Conservation (phyloP, 2,888 invertebrate species). For the Eristalinus aeneus region DNA sequence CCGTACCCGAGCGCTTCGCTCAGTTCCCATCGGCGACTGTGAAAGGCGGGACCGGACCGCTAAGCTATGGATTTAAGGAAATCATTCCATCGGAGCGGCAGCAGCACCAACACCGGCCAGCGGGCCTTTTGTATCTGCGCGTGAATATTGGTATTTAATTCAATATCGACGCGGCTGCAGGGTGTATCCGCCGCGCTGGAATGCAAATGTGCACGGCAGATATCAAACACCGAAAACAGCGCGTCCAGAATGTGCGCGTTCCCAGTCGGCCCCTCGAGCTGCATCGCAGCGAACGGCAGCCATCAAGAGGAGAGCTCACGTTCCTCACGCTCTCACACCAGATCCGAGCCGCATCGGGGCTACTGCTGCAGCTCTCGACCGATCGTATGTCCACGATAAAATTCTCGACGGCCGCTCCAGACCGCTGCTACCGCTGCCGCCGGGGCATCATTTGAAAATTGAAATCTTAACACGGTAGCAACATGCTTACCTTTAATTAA, state of each 20-base stretch:
- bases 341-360: slow-evolving; percentile 5
- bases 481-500: slow-evolving; percentile 81
- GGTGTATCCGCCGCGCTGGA: slow-evolving; percentile 53
- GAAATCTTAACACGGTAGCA: slow-evolving; percentile 79
- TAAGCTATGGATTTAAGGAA: slow-evolving; percentile 51
- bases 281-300: neutral
- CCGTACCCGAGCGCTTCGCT: neutral
- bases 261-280: neutral
- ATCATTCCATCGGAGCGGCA: slow-evolving; percentile 32
- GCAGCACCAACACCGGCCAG: neutral
- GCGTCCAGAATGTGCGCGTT: slow-evolving; percentile 58
- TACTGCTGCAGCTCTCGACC: slow-evolving; percentile 27
- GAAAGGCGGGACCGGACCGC: neutral
- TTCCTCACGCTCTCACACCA: slow-evolving; percentile 51
- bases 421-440: slow-evolving; percentile 28
- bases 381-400: slow-evolving; percentile 67
- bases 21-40: neutral
- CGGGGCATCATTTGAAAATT: slow-evolving; percentile 69
- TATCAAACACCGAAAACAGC: slow-evolving; percentile 68
- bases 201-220: slow-evolving; percentile 69
- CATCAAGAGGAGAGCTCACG: slow-evolving; percentile 41
- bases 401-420: slow-evolving; percentile 68
- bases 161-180: slow-evolving; percentile 44
- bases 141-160: slow-evolving; percentile 71
- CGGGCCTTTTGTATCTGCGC: slow-evolving; percentile 57